Evolutionary conservation across 2,113 vertebrate species (phyloP).

Genomic region (Salvelinus alpinus): DNA sequence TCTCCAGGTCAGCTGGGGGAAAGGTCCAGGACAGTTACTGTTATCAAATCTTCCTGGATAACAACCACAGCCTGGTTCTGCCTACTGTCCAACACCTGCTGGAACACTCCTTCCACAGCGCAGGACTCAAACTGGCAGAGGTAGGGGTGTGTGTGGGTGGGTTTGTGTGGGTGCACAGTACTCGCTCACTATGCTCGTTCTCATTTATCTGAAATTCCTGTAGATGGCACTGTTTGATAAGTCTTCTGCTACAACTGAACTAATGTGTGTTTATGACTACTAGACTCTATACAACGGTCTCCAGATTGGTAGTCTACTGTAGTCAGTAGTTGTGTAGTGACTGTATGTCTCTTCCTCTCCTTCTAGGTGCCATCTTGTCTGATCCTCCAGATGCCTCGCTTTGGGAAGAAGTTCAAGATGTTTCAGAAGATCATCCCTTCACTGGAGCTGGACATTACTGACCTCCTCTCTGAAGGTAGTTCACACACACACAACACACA

Average conservation of each 20-base stretch:
- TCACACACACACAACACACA: not conserved
- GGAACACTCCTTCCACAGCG: slow-evolving; percentile 83
- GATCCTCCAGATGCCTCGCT: slow-evolving; percentile 91
- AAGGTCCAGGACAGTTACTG: slow-evolving; percentile 83
- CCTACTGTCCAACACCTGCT: slow-evolving; percentile 87
- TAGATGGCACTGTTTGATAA: slow-evolving; percentile 46
- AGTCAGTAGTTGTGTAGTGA: not conserved
- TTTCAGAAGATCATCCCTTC: slow-evolving; percentile 90
- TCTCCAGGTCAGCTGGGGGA: slow-evolving; percentile 62
- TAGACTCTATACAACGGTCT: too few relatives aligned
- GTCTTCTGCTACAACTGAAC: not conserved
- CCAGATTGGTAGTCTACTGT: not conserved
- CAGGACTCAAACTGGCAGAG: slow-evolving; percentile 81
- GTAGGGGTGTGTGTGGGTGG: slow-evolving; percentile 46
- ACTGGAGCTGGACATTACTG: slow-evolving; percentile 84
- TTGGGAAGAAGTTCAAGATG: slow-evolving; percentile 92
- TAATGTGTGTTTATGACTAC: not conserved
- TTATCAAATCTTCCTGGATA: slow-evolving; percentile 90
- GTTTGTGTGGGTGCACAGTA: not conserved
- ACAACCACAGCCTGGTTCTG: slow-evolving; percentile 82
- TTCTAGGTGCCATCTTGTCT: slow-evolving; percentile 85
- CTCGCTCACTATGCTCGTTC: not conserved
- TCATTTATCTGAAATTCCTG: slow-evolving; percentile 18
- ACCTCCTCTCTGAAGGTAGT: slow-evolving; percentile 82
- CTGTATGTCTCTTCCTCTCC: not conserved